Evolutionary conservation across 2,113 vertebrate genomes (phyloP).

Genomic region (Datnioides undecimradiatus): DNA sequence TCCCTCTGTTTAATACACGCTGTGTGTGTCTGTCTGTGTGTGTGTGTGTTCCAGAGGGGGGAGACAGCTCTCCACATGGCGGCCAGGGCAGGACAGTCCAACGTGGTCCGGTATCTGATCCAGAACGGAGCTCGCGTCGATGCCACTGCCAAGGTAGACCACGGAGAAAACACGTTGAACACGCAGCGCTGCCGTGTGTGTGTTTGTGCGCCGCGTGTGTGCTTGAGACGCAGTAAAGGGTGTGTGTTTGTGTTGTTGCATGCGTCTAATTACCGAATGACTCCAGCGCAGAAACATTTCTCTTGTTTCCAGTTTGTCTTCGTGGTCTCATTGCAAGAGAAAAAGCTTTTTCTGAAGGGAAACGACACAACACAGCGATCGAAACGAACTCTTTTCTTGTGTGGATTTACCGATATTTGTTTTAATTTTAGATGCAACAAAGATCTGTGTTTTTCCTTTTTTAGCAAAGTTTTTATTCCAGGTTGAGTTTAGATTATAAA

Average conservation of each 20-base stretch:
- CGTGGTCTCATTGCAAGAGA: background rate
- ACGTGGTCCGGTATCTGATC: conserved; percentile 93
- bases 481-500: background rate
- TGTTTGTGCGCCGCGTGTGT: background rate
- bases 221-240: background rate
- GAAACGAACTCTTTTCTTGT: background rate
- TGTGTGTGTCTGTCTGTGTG: conserved; percentile 24
- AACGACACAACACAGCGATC: background rate
- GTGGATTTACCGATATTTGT: background rate
- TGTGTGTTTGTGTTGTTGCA: conserved; percentile 8
- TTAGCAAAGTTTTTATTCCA: background rate
- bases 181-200: background rate
- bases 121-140: conserved; percentile 95
- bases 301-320: background rate
- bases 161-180: background rate
- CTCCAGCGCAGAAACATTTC: background rate
- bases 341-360: background rate
- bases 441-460: background rate
- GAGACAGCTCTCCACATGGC: conserved; percentile 99
- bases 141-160: conserved; percentile 94
- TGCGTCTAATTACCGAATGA: conserved; percentile 1
- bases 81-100: conserved; percentile 93
- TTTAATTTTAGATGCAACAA: background rate
- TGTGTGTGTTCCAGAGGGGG: conserved; percentile 88
- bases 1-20: too few relatives aligned